Percentiles rank a stretch among this genome's conserved stretches.
Conservation (phyloP, 2,888 invertebrate species). For the Mactromeris polynyma region DNA sequence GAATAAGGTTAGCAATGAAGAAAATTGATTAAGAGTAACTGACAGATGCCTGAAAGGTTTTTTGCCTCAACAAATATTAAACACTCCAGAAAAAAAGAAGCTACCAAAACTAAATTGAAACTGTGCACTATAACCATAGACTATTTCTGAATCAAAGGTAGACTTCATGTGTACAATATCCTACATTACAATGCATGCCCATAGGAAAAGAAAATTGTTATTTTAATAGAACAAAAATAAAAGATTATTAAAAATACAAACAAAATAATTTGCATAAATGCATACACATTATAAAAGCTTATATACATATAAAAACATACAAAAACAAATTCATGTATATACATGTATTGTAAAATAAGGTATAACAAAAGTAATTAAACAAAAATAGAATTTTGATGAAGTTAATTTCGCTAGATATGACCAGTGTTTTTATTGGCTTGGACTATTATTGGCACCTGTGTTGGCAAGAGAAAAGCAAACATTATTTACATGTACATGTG, state of each 20-base stretch:
- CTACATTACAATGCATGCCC: neutral
- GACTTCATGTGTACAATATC: neutral
- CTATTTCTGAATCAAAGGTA: neutral
- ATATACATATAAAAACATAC: neutral
- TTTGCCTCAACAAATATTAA: no score
- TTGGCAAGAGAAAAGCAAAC: constrained; percentile 61
- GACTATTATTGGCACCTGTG: constrained; percentile 84
- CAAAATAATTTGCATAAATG: constrained; percentile 23
- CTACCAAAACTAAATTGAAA: no score
- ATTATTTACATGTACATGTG: neutral
- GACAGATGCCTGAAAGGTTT: no score
- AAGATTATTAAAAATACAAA: neutral
- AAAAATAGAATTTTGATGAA: neutral
- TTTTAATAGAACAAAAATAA: neutral
- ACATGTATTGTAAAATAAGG: neutral
- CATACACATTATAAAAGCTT: neutral
- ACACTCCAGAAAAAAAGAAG: no score
- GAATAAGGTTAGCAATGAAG: no score
- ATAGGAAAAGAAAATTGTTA: neutral
- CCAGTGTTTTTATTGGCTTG: constrained; percentile 81
- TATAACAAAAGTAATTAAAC: constrained; percentile 14
- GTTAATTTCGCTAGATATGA: constrained; percentile 48
- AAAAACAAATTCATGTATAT: neutral
- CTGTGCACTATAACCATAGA: neutral
- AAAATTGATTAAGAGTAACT: no score